Evolutionary conservation across 2,888 invertebrate species (phyloP).

Genomic region (Idaea biselata): DNA sequence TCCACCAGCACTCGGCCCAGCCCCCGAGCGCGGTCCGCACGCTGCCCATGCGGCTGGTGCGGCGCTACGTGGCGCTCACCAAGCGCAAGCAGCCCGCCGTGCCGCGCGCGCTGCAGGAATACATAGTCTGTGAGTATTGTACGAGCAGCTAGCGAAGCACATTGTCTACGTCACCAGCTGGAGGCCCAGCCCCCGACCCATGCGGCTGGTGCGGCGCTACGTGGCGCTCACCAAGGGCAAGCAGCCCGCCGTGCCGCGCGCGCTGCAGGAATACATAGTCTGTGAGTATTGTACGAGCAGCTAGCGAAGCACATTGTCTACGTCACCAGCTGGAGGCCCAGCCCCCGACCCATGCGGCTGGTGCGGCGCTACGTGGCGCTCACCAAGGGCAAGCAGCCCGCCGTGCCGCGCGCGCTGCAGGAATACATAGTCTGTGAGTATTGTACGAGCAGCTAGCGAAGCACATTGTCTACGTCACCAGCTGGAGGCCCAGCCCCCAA

Average conservation of each 20-base stretch:
- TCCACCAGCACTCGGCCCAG: constrained; percentile 94
- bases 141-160: constrained; percentile 89
- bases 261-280: constrained; percentile 48
- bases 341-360: constrained; percentile 94
- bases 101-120: constrained; percentile 72
- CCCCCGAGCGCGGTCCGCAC: constrained; percentile 89
- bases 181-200: constrained; percentile 93
- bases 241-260: constrained; percentile 89
- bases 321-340: constrained; percentile 96
- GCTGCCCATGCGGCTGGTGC: constrained; percentile 95
- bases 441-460: constrained; percentile 82
- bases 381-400: constrained; percentile 91
- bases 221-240: constrained; percentile 94
- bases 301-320: constrained; percentile 95
- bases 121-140: constrained; percentile 48
- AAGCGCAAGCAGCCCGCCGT: constrained; percentile 93
- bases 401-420: no score
- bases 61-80: constrained; percentile 95
- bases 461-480: constrained; percentile 99
- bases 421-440: no score
- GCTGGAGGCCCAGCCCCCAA: constrained; percentile 93
- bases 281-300: constrained; percentile 80
- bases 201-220: constrained; percentile 96
- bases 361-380: constrained; percentile 96
- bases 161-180: constrained; percentile 99